phyloP scores from a whole-genome alignment of 2,888 invertebrate species.

The Sipha maydis region DNA sequence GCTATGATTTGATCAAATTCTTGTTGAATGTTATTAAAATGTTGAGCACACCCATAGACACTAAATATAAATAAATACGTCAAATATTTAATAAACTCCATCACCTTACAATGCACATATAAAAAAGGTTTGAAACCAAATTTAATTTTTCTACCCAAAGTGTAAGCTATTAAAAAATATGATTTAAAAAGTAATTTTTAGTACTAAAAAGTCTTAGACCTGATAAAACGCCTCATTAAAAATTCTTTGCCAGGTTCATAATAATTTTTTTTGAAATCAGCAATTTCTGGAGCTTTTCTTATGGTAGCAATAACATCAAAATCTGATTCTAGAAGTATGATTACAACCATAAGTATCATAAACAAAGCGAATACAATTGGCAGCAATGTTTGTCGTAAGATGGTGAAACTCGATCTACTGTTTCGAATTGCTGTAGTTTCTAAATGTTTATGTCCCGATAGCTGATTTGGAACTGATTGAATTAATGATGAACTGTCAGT shows the following conservation, averaged over 20 bases:
- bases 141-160: slow-evolving; percentile 1
- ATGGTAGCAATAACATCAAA: slow-evolving; percentile 76
- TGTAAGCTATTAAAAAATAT: slow-evolving; percentile 23
- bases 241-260: slow-evolving; percentile 86
- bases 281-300: slow-evolving; percentile 81
- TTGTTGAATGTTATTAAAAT: slow-evolving; percentile 29
- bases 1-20: slow-evolving; percentile 41
- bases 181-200: neutral
- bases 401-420: slow-evolving; percentile 41
- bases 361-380: slow-evolving; percentile 80
- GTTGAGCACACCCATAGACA: slow-evolving; percentile 29
- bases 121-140: neutral
- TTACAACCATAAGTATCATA: slow-evolving; percentile 75
- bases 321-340: slow-evolving; percentile 83
- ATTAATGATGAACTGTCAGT: slow-evolving; percentile 32
- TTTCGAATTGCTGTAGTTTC: slow-evolving; percentile 40
- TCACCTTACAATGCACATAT: slow-evolving; percentile 14
- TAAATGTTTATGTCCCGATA: slow-evolving; percentile 46
- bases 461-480: slow-evolving; percentile 37
- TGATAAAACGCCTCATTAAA: slow-evolving; percentile 67
- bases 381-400: slow-evolving; percentile 78
- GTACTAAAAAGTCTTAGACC: slow-evolving; percentile 48
- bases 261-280: slow-evolving; percentile 79
- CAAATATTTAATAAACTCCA: slow-evolving; percentile 26
- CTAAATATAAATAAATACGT: neutral